These are phyloP conservation scores for Gymnorhina tibicen DNA, from an alignment of 2,113 vertebrate genomes.

Conservation along the genomic window DNA sequence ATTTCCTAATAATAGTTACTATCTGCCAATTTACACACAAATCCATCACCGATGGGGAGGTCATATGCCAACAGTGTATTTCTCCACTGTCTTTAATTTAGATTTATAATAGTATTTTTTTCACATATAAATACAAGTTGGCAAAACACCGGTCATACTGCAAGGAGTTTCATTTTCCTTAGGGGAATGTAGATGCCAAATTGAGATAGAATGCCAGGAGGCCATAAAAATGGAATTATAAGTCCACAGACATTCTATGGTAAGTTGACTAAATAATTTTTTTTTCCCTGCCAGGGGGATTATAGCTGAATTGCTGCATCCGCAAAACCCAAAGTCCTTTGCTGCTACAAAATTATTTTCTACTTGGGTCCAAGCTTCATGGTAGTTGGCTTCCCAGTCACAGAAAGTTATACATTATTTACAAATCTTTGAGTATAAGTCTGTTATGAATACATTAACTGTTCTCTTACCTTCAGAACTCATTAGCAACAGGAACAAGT, in stretches of 20 bases:
- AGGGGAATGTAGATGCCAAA: neutral
- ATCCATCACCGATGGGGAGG: neutral
- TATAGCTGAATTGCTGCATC: neutral
- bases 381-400: neutral
- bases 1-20: neutral
- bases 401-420: conserved; percentile 46
- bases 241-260: neutral
- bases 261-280: neutral
- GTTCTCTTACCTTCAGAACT: conserved; percentile 40
- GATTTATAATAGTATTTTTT: neutral
- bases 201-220: neutral
- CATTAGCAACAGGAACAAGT: conserved; percentile 42
- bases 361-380: conserved; percentile 1
- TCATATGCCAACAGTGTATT: neutral
- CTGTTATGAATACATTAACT: conserved; percentile 43
- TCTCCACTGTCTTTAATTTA: neutral
- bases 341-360: conserved; percentile 16
- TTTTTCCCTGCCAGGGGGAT: neutral
- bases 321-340: conserved; percentile 5
- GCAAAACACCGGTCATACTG: neutral
- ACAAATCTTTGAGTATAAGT: conserved; percentile 28
- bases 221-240: conserved; percentile 1
- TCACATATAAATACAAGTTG: neutral
- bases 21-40: conserved; percentile 6
- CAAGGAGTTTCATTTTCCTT: neutral